Percentiles rank a stretch among this genome's conserved stretches.
These are phyloP conservation scores for Tokudaia tokunoshimensis DNA, from an alignment of 2,797 vertebrate species.

Conservation along the genomic window DNA sequence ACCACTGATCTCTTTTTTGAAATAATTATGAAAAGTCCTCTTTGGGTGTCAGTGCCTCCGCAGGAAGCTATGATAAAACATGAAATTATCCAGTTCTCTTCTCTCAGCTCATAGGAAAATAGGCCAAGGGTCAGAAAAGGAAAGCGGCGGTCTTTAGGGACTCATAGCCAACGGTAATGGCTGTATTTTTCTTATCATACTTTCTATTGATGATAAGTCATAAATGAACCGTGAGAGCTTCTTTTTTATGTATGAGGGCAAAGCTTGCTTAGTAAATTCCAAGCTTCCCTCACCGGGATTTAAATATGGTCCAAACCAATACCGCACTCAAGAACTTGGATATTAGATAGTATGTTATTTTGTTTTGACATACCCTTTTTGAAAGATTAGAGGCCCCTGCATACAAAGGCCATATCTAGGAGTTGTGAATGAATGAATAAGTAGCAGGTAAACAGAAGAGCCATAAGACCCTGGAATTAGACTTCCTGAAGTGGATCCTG, in stretches of 20 bases:
- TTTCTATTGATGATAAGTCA: neutral
- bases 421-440: neutral
- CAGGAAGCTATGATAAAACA: slow-evolving; percentile 33
- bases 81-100: neutral
- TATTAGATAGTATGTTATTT: neutral
- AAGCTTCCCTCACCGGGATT: neutral
- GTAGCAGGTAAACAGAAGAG: neutral
- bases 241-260: neutral
- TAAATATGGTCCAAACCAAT: slow-evolving; percentile 10
- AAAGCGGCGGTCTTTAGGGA: neutral
- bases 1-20: neutral
- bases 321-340: neutral
- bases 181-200: neutral
- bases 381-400: neutral
- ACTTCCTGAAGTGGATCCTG: neutral
- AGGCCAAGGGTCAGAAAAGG: neutral
- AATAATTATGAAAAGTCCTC: slow-evolving; percentile 37
- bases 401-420: neutral
- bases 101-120: neutral
- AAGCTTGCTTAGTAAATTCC: neutral
- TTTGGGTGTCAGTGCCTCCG: neutral
- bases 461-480: neutral
- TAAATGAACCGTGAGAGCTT: slow-evolving; percentile 24
- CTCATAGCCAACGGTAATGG: neutral
- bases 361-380: neutral